Conservation (phyloP, 2,888 invertebrate species). For the Pedicia rivosa region DNA sequence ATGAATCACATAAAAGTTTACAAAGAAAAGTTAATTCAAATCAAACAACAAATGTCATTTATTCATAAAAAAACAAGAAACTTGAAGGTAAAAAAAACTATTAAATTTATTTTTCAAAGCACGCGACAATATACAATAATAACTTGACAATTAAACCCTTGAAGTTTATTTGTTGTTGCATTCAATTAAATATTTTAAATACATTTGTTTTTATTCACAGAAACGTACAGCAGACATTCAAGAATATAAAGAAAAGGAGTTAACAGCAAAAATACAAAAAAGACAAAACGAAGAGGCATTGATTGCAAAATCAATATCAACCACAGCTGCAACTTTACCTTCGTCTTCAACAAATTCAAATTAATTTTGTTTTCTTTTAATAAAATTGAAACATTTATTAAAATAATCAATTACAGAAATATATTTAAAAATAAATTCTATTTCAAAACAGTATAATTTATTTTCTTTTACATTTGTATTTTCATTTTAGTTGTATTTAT, state of each 20-base stretch:
- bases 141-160: too few species aligned
- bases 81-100: slow-evolving; percentile 20
- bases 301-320: slow-evolving; percentile 17
- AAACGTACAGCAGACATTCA: slow-evolving; percentile 26
- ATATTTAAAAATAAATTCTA: not conserved
- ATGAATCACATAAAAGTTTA: slow-evolving; percentile 24
- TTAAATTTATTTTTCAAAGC: not conserved
- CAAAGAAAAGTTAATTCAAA: slow-evolving; percentile 23
- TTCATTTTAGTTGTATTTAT: too few species aligned
- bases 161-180: too few species aligned
- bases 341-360: slow-evolving; percentile 11
- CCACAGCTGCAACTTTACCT: slow-evolving; percentile 5
- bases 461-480: too few species aligned
- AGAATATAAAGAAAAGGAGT: slow-evolving; percentile 26
- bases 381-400: not conserved
- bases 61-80: slow-evolving; percentile 26
- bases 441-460: too few species aligned
- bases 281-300: slow-evolving; percentile 27
- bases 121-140: too few species aligned
- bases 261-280: slow-evolving; percentile 24
- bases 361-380: not conserved
- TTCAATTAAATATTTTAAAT: not conserved
- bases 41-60: slow-evolving; percentile 26
- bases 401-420: not conserved
- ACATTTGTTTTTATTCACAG: slow-evolving; percentile 16